These are phyloP conservation scores for Epistrophe grossulariae DNA, from an alignment of 2,888 invertebrate species.

Conservation along the genomic window DNA sequence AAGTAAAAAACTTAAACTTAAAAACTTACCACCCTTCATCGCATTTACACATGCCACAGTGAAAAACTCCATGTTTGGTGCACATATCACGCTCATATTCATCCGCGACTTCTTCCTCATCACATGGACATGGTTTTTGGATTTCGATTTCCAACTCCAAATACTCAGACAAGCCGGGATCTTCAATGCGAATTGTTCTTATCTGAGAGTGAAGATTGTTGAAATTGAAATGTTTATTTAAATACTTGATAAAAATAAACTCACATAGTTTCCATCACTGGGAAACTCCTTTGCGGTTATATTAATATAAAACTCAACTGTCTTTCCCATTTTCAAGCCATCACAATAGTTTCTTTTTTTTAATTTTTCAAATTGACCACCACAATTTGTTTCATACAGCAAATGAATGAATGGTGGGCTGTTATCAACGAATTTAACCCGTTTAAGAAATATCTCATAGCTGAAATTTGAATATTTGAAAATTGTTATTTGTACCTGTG, in stretches of 20 bases:
- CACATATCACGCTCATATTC: constrained; percentile 78
- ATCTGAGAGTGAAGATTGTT: constrained; percentile 78
- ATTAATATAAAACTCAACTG: constrained; percentile 87
- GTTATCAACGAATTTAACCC: constrained; percentile 87
- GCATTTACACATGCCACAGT: constrained; percentile 88
- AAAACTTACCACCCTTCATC: constrained; percentile 86
- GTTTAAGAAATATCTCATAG: constrained; percentile 89
- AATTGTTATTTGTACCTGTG: too few species aligned
- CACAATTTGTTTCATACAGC: constrained; percentile 90
- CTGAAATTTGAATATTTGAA: constrained; percentile 75
- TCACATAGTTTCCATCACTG: constrained; percentile 84
- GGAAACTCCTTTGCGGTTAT: constrained; percentile 86
- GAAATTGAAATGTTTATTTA: neutral
- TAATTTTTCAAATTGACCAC: constrained; percentile 84
- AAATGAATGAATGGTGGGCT: constrained; percentile 87
- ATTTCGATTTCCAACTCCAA: constrained; percentile 89
- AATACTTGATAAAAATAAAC: constrained; percentile 47
- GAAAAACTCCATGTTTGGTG: constrained; percentile 85
- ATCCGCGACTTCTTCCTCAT: constrained; percentile 78
- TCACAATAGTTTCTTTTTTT: constrained; percentile 86
- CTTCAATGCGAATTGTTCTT: constrained; percentile 88
- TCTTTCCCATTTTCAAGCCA: constrained; percentile 86
- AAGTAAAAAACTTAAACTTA: too few species aligned
- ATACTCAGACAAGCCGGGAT: constrained; percentile 90
- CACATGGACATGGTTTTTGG: constrained; percentile 90